phyloP scores from a whole-genome alignment of 2,113 vertebrate genomes.

The Onychostruthus taczanowskii region DNA sequence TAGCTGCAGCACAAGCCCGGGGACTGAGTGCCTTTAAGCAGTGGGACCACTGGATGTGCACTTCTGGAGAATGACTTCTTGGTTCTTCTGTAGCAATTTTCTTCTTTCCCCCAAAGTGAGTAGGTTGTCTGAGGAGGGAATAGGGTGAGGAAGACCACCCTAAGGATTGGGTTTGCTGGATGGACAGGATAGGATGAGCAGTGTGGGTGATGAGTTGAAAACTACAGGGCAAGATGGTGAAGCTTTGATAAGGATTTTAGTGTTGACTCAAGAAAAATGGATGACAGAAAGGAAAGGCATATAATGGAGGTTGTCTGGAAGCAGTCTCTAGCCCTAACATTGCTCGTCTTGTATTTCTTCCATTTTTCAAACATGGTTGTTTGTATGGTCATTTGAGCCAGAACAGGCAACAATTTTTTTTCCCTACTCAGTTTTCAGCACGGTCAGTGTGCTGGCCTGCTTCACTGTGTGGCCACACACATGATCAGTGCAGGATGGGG shows the following conservation, averaged over 20 bases:
- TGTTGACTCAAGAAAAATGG: neutral
- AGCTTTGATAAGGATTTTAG: neutral
- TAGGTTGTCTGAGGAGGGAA: neutral
- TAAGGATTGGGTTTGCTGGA: neutral
- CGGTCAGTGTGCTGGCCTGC: neutral
- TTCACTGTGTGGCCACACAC: neutral
- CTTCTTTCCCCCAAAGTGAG: neutral
- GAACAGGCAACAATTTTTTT: neutral
- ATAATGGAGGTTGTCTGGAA: neutral
- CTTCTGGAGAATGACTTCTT: neutral
- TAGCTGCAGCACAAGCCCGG: neutral
- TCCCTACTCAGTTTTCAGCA: neutral
- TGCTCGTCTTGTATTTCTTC: neutral
- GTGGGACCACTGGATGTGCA: neutral
- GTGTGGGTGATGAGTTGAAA: neutral
- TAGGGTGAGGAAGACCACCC: neutral
- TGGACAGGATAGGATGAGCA: neutral
- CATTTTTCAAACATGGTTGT: neutral
- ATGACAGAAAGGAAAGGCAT: neutral
- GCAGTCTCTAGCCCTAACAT: neutral
- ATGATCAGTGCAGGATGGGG: neutral
- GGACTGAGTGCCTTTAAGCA: neutral
- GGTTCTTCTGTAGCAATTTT: neutral
- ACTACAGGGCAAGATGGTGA: neutral
- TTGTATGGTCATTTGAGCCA: neutral